Base-by-base conservation (phyloP, 2,888 invertebrate species). In the Nomada ruficornis region DNA sequence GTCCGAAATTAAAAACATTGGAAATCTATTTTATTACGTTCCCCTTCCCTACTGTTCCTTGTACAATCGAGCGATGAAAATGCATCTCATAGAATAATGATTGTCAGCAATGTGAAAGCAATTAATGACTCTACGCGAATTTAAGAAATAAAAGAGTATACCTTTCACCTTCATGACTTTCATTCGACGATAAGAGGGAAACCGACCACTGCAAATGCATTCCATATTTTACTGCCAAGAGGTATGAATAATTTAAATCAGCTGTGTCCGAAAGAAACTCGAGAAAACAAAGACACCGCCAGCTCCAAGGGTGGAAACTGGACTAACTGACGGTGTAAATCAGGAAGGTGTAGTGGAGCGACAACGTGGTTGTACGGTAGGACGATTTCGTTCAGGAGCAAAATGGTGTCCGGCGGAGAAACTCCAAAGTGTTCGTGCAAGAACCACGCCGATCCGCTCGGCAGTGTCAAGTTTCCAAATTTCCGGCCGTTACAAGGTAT, bases 401-500 rank as follows among this genome's bases (percentile, higher is more conserved):
- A 79, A 83, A 79, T 77, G 74, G 67, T 83, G 89, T 82, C 85
- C 82, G 77, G 73, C 57, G 69, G 72, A 80, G 88, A 85, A 85
- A 84, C 82, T 87, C 50, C 68, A 55, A 80, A 89, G 86, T 86
- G 89, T 83, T 85, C 77, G 77, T 36, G 83, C 83, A 80, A 86
- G 86, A 81, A 79, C 77, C 78, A 68, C 65, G 57, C 76, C 76
- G 85, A 83, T 85, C 76, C 71, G 68, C 79, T 71, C 68, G 77
- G 76, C 81, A 88, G 88, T 86, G 87, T 88, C 88, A 88, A 91
- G 91, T 92, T 91, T 91, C 92, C 92, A 91, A 92, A 91, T 91
- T 91, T 92, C 91, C 92, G 90, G 84, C 77, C 76, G 86, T 84
- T 88, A 84, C 73, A 82, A 72, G 83, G 81, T 82, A 85, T 75